Evolutionary conservation across 2,113 vertebrate genomes (phyloP).

Genomic region (Amphilophus citrinellus): DNA sequence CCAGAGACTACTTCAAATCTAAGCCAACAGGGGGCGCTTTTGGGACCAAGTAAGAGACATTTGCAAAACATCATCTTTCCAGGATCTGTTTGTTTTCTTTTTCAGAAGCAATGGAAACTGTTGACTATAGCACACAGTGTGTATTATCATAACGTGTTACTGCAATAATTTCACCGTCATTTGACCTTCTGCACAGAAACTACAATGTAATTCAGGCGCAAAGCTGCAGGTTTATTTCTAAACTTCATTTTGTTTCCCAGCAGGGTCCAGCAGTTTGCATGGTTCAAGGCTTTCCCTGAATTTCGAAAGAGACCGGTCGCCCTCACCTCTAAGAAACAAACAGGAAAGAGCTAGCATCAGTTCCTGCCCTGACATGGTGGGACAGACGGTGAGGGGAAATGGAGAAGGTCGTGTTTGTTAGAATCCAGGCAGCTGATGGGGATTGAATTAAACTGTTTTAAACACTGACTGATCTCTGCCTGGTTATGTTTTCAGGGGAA

Average conservation of each 20-base stretch:
- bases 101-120: neutral
- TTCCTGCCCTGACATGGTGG: constrained; percentile 82
- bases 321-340: constrained; percentile 18
- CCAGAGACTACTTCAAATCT: constrained; percentile 43
- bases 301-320: constrained; percentile 6
- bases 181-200: constrained; percentile 1
- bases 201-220: neutral
- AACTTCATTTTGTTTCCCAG: constrained; percentile 31
- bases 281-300: constrained; percentile 44
- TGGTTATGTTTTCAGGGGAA: constrained; percentile 65
- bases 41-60: constrained; percentile 44
- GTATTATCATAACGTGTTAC: neutral
- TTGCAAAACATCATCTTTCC: neutral
- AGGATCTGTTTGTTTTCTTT: neutral
- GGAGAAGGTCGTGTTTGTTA: neutral
- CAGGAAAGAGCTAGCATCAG: constrained; percentile 62
- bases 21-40: constrained; percentile 43
- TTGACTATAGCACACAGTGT: neutral
- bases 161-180: neutral
- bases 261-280: constrained; percentile 18
- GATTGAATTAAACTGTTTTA: neutral
- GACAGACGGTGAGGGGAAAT: constrained; percentile 66
- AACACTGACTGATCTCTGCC: neutral
- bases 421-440: neutral
- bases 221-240: neutral